Conservation (phyloP, 1,140 invertebrate species). For the Caenorhabditis elegans region WBcel235 BX284606.5:284501-285000, state of each 20-base stretch:
- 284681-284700: constrained; percentile 94
- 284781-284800: constrained; percentile 99
- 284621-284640: constrained; percentile 84
- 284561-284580: too few relatives aligned
- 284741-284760: constrained; percentile 95
- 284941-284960: too few relatives aligned
- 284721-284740: constrained; percentile 90
- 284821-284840: constrained; percentile 78
- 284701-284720: constrained; percentile 88
- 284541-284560: too few relatives aligned
- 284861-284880: background rate
- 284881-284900: too few relatives aligned
- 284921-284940: too few relatives aligned
- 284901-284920: background rate
- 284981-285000: too few relatives aligned
- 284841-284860: constrained; percentile 10
- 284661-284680: constrained; percentile 87
- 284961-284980: too few relatives aligned
- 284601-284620: constrained; percentile 74
- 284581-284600: too few relatives aligned
- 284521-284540: too few relatives aligned
- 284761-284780: constrained; percentile 83
- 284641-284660: constrained; percentile 89
- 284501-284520: too few relatives aligned
- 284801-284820: constrained; percentile 95